Conservation (phyloP, 2,113 vertebrate genomes). For the Brachypteracias leptosomus region DNA sequence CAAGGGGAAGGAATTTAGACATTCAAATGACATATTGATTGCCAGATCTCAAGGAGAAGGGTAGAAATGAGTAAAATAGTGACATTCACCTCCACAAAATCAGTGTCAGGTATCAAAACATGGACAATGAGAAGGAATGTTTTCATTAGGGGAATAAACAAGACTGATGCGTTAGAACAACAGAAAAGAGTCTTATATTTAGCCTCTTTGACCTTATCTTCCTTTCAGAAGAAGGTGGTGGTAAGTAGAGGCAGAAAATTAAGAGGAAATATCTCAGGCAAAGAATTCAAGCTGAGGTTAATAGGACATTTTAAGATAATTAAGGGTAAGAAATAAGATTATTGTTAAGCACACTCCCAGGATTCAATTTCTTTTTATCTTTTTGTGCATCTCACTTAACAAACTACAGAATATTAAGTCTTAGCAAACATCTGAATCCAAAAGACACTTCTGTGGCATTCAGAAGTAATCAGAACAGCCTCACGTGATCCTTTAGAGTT, state of each 20-base stretch:
- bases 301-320: neutral
- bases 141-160: neutral
- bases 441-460: neutral
- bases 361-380: neutral
- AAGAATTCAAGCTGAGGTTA: neutral
- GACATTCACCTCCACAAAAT: neutral
- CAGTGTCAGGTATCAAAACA: neutral
- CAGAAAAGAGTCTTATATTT: neutral
- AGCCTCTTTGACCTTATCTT: neutral
- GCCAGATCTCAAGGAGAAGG: neutral
- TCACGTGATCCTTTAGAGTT: neutral
- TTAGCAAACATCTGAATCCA: neutral
- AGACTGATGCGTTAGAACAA: neutral
- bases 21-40: neutral
- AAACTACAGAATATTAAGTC: neutral
- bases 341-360: neutral
- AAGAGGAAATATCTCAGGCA: neutral
- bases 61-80: neutral
- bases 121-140: neutral
- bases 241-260: fast-evolving
- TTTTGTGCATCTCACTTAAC: neutral
- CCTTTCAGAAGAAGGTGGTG: neutral
- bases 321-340: neutral
- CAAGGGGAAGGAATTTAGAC: neutral
- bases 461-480: neutral